Percentiles rank a stretch among this genome's conserved stretches.
Conservation (phyloP, 2,113 vertebrate species). For the Ptilorrhoa leucosticta region DNA sequence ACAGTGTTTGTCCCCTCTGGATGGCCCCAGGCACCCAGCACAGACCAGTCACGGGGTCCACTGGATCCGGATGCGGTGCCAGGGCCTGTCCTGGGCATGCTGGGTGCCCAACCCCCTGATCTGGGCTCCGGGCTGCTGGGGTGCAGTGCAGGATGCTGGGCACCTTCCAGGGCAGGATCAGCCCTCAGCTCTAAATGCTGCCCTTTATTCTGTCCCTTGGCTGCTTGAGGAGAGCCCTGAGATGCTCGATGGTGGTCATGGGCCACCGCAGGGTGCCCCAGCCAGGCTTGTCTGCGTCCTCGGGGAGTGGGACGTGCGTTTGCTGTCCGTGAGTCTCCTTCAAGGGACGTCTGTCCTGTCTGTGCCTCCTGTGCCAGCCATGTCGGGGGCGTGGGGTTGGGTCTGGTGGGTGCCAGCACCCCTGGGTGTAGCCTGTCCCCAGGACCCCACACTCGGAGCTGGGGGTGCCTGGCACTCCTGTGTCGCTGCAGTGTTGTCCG, state of each 20-base stretch:
- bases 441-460: not conserved
- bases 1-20: not conserved
- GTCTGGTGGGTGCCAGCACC: not conserved
- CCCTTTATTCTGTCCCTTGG: not conserved
- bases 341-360: constrained; percentile 17
- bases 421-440: not conserved
- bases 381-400: not conserved
- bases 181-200: not conserved
- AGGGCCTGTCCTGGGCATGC: not conserved
- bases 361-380: not conserved
- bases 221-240: not conserved
- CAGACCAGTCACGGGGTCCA: not conserved
- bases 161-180: not conserved
- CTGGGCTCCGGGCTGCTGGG: fast-evolving
- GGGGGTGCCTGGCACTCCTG: not conserved
- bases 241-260: fast-evolving
- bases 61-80: not conserved
- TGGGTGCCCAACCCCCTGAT: not conserved
- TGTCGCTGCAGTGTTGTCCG: constrained; percentile 20
- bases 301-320: not conserved
- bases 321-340: constrained; percentile 21
- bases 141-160: not conserved
- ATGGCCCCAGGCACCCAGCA: not conserved
- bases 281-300: not conserved
- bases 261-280: not conserved